Base-by-base conservation (phyloP, 2,888 invertebrate species). In the Venustoraphidia nigricollis region DNA sequence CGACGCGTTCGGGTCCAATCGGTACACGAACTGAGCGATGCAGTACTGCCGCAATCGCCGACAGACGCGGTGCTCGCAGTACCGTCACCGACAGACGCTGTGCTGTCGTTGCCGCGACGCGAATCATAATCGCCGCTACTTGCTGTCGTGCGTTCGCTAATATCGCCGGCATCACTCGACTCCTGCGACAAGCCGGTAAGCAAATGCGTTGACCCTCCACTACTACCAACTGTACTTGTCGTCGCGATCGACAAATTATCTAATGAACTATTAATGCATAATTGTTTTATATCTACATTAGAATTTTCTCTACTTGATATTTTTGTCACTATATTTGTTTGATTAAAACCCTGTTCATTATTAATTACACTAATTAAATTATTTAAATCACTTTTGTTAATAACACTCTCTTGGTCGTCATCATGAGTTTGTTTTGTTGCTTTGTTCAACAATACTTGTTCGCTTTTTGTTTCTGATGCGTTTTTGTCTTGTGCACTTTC, bases 21-120 rank as follows among this genome's bases (percentile, higher is more conserved):
- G 54, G 77, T 77, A 57, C 75, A 76, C 3, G 79, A 79, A 2
- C 76, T 74, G 47, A 80, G 60, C 0, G 79, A 81, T 1, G 81
- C 79, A 5, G 79, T 71, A 60, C 79, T 81, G 9, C 70, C 75
- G 44, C 79, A 77, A n/a, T 75, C 27, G 27, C 27, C 27, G 27
- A 27, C 27, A 75, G 59, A 2, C 75, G 27, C 27, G 27, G 27
- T 27, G 27, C 27, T 27, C 5, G 5, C 27, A 27, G 27, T 6
- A 6, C 27, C 27, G 27, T 27, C 76, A 62, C 68, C 76, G 55
- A 53, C 61, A 58, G 34, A 61, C 51, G 9, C 57, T 60, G 27
- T 27, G 6, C 27, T 27, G 27, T 27, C 27, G 27, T 27, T 27
- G 53, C 63, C 67, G 54, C 60, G 63, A 48, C 63, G 62, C 1